Conservation (phyloP, 2,888 invertebrate genomes). For the Nemoura dubitans region DNA sequence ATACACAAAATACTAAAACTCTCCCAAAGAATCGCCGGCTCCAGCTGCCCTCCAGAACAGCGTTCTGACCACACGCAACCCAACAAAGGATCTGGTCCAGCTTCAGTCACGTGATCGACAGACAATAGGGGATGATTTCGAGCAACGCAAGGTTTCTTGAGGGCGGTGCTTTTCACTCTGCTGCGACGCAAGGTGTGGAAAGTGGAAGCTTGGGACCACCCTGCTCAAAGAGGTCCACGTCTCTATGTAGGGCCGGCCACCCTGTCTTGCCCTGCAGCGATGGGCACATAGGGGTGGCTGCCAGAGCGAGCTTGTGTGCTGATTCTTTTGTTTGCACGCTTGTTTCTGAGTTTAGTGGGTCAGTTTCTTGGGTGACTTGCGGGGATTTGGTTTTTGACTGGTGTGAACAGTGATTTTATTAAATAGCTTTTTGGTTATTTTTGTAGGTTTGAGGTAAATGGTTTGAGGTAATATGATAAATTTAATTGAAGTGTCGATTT, state of each 20-base stretch:
- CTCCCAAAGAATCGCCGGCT: too few relatives aligned
- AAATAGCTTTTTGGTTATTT: too few relatives aligned
- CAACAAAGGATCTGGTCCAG: neutral
- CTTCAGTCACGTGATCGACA: neutral
- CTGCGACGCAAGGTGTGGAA: neutral
- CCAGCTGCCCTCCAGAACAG: neutral
- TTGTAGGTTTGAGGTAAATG: too few relatives aligned
- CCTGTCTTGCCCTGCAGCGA: too few relatives aligned
- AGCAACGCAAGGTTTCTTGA: neutral
- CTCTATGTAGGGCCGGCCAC: neutral
- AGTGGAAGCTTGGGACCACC: neutral
- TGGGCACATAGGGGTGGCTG: neutral
- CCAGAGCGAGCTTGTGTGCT: neutral
- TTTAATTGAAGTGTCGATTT: too few relatives aligned
- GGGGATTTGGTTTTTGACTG: neutral
- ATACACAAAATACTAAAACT: too few relatives aligned
- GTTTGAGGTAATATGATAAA: too few relatives aligned
- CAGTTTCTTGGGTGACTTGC: neutral
- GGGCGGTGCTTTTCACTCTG: neutral
- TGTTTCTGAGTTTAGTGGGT: too few relatives aligned
- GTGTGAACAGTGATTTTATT: too few relatives aligned
- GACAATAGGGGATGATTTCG: neutral
- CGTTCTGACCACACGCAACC: neutral
- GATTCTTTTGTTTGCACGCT: too few relatives aligned
- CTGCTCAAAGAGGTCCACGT: neutral